phyloP scores from a whole-genome alignment of 2,113 vertebrate species.

The Pleuronectes platessa region DNA sequence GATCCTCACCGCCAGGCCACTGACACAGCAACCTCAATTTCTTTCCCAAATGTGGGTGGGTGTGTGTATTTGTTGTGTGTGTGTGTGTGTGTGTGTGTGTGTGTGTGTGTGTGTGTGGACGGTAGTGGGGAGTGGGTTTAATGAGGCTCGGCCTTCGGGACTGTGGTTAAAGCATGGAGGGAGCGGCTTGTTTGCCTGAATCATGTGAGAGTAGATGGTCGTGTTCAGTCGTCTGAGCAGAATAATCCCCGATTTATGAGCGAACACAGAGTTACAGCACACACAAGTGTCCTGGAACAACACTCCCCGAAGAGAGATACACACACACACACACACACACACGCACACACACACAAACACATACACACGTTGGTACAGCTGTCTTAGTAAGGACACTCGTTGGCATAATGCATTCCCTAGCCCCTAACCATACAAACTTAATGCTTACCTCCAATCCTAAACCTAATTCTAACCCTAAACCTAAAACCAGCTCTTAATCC shows the following conservation, averaged over 20 bases:
- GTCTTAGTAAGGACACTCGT: too few relatives aligned
- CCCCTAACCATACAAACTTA: too few relatives aligned
- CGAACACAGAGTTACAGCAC: neutral
- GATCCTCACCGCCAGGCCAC: slow-evolving; percentile 42
- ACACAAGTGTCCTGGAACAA: slow-evolving; percentile 2
- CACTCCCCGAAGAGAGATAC: neutral
- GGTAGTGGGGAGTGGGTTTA: slow-evolving; percentile 7
- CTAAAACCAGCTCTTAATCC: too few relatives aligned
- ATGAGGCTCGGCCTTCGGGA: slow-evolving; percentile 22
- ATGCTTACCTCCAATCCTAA: too few relatives aligned
- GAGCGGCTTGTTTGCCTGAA: slow-evolving; percentile 31
- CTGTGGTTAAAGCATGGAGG: neutral
- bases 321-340: neutral
- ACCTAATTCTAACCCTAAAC: too few relatives aligned
- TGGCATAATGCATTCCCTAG: too few relatives aligned
- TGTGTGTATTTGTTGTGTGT: neutral
- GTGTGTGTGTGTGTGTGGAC: neutral
- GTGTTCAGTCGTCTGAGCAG: slow-evolving; percentile 19
- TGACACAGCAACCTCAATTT: slow-evolving; percentile 56
- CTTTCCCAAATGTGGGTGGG: slow-evolving; percentile 11
- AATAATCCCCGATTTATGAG: slow-evolving; percentile 29
- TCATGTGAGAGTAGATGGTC: slow-evolving; percentile 27
- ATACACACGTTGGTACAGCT: neutral
- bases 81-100: neutral
- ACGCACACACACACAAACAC: neutral